A percentile compares a stretch with the other conserved stretches of the same genome.
phyloP scores from a whole-genome alignment of 2,888 invertebrate species.

The Eueremaeus valkanovi region DNA sequence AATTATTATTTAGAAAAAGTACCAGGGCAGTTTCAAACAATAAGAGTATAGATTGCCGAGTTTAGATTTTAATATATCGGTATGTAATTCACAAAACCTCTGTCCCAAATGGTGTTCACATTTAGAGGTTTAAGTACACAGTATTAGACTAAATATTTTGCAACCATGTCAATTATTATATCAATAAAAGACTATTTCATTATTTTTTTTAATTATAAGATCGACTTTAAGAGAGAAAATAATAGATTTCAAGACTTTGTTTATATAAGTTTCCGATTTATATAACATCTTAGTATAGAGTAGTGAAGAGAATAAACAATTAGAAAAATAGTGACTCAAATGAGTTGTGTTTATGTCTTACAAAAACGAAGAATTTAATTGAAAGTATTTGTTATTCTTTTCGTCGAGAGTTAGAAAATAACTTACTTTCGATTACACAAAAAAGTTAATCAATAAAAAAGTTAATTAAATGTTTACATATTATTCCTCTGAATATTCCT shows the following conservation, averaged over 20 bases:
- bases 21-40: too few species aligned
- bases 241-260: neutral
- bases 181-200: too few species aligned
- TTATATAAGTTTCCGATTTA: neutral
- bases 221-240: neutral
- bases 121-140: too few species aligned
- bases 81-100: too few species aligned
- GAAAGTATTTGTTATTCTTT: constrained; percentile 6
- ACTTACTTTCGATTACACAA: neutral
- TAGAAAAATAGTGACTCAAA: neutral
- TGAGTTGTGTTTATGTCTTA: constrained; percentile 1
- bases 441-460: neutral
- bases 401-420: neutral
- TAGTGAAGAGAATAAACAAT: neutral
- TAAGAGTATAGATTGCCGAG: too few species aligned
- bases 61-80: too few species aligned
- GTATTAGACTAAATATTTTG: too few species aligned
- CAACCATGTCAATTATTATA: too few species aligned
- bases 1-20: too few species aligned
- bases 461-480: neutral
- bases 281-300: neutral
- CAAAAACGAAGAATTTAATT: constrained; percentile 6
- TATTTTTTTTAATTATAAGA: too few species aligned
- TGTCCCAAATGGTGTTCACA: too few species aligned
- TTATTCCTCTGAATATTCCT: neutral